These are phyloP conservation scores for Galeopterus variegatus DNA, from an alignment of 2,113 vertebrate species.

Conservation along the genomic window DNA sequence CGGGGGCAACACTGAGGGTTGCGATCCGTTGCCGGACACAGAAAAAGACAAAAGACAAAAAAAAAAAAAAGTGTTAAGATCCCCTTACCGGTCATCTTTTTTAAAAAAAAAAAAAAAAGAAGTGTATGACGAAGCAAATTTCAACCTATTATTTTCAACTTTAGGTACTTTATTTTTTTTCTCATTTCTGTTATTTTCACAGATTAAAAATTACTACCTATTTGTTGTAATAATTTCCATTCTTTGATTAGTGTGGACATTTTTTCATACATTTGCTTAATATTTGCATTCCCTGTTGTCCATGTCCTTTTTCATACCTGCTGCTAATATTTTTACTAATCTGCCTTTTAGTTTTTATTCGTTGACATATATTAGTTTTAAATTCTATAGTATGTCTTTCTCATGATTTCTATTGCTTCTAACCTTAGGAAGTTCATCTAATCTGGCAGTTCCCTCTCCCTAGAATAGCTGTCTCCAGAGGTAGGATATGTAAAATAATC, in stretches of 20 bases:
- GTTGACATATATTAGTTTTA: slow-evolving; percentile 11
- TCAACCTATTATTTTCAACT: not conserved
- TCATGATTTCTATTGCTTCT: slow-evolving; percentile 40
- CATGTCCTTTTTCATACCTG: not conserved
- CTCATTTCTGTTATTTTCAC: not conserved
- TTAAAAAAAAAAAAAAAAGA: too few species aligned
- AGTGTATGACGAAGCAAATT: not conserved
- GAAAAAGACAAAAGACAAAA: too few species aligned
- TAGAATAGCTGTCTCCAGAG: not conserved
- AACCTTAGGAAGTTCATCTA: slow-evolving; percentile 43
- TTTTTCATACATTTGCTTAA: not conserved
- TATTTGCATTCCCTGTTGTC: not conserved
- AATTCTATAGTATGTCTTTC: slow-evolving; percentile 40
- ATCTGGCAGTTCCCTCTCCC: not conserved
- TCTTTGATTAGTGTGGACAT: not conserved
- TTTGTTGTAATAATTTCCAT: not conserved
- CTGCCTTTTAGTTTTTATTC: slow-evolving; percentile 43
- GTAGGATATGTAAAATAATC: not conserved
- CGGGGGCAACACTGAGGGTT: too few species aligned
- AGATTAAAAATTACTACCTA: not conserved
- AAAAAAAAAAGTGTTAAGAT: too few species aligned
- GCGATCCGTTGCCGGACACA: too few species aligned
- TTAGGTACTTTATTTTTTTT: not conserved
- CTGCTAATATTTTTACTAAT: not conserved
- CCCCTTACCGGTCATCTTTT: too few species aligned